phyloP scores from a whole-genome alignment of 2,797 vertebrate genomes.

The Picus viridis region DNA sequence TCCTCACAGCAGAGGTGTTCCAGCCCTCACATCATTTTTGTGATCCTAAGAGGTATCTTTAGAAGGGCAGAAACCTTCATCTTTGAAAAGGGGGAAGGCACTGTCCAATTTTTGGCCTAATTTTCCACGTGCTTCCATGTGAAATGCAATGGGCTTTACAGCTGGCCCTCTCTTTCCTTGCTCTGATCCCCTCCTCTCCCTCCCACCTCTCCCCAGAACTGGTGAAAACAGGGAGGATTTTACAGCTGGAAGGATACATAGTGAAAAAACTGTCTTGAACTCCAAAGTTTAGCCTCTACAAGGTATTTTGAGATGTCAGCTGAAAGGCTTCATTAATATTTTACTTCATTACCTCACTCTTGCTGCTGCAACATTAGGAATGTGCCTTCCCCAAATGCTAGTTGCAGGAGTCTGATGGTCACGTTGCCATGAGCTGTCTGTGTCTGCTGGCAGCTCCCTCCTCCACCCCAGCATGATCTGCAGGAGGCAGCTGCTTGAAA shows the following conservation, averaged over 20 bases:
- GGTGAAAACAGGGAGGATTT: not conserved
- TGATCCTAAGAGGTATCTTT: not conserved
- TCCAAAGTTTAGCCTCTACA: not conserved
- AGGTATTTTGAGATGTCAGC: not conserved
- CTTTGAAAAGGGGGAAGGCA: not conserved
- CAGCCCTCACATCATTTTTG: not conserved
- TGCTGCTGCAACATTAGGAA: not conserved
- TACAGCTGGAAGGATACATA: not conserved
- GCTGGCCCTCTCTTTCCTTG: too few relatives aligned
- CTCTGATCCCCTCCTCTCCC: too few relatives aligned
- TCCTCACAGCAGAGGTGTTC: too few relatives aligned
- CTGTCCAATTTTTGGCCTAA: not conserved
- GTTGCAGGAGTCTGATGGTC: not conserved
- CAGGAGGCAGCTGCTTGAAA: not conserved
- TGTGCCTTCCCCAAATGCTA: not conserved
- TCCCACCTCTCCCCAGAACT: not conserved
- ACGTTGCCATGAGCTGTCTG: rapidly evolving
- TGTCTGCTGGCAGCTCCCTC: constrained; percentile 26
- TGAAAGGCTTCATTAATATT: constrained; percentile 54
- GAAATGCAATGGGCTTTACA: not conserved
- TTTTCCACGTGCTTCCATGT: not conserved
- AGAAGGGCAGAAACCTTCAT: not conserved
- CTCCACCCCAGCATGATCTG: not conserved
- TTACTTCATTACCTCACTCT: constrained; percentile 38
- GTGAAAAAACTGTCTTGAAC: not conserved